These are phyloP conservation scores for Laupala kohalensis DNA, from an alignment of 1,140 invertebrate genomes.

Conservation along the genomic window DNA sequence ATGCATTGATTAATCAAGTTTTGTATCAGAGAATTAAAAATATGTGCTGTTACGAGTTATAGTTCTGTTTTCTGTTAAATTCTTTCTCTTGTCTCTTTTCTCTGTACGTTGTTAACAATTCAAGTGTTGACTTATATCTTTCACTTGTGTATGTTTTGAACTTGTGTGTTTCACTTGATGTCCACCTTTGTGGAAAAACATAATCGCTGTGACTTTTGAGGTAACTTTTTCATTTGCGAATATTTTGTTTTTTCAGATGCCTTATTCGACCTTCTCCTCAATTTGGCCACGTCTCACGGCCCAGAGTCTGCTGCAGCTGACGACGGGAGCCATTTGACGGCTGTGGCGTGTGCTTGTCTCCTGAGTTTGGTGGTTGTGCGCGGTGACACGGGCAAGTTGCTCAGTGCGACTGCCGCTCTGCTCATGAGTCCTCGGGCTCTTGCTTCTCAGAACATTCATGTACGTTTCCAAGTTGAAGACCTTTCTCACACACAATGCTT, in stretches of 20 bases:
- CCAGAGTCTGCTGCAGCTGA: slow-evolving; percentile 32
- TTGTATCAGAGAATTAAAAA: too few species aligned
- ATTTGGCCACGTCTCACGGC: slow-evolving; percentile 53
- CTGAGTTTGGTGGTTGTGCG: slow-evolving; percentile 81
- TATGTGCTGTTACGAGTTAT: too few species aligned
- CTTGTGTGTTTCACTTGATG: too few species aligned
- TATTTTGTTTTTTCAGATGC: slow-evolving; percentile 40
- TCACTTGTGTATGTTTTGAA: too few species aligned
- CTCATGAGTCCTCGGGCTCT: slow-evolving; percentile 72
- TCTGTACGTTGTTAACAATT: too few species aligned
- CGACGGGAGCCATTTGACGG: slow-evolving; percentile 56
- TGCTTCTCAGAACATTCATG: slow-evolving; percentile 65
- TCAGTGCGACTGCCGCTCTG: slow-evolving; percentile 72
- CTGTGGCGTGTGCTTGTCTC: slow-evolving; percentile 79
- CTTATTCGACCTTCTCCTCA: slow-evolving; percentile 62
- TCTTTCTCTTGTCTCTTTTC: too few species aligned
- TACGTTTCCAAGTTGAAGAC: too few species aligned
- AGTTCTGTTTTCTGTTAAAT: too few species aligned
- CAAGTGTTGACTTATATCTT: too few species aligned
- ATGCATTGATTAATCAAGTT: too few species aligned
- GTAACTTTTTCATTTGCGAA: neutral
- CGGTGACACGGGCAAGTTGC: slow-evolving; percentile 83
- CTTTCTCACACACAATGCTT: too few species aligned
- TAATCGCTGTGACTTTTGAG: neutral
- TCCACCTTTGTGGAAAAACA: too few species aligned